Base-by-base conservation (phyloP, 2,113 vertebrate species). In the Megalops atlanticus region DNA sequence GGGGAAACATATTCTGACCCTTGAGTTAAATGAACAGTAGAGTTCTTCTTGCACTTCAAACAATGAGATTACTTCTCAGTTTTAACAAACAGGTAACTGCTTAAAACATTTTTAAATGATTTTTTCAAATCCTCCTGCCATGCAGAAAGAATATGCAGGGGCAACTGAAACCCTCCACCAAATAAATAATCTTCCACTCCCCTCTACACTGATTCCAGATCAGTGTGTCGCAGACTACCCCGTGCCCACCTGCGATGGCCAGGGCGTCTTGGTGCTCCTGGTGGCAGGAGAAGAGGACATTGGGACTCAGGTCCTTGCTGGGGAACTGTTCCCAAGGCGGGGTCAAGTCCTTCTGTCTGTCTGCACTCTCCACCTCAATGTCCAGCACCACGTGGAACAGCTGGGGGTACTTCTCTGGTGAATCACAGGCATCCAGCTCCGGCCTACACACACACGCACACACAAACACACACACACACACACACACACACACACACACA, bases 251-350 rank as follows among this genome's bases (percentile, higher is more conserved):
- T 91, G 96, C 95, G 49, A 97, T 85, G 80, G 93, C 94, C 68
- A 99, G 90, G 0, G 97, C 95, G 1, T 99, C 97, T 88, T 98
- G 96, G 45, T 98, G 96, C 72, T 99, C 98, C 91, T 98, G 96
- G 81, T 97, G 97, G 75, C 96, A 96, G 81, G 97, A 97, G 90
- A 99, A 99, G 82, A 99, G 96, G 72, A 98, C 95, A 77, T 88
- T 95, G 80, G 98, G 97, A 81, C 89, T 97, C 88, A 98, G 92
- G 83, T 98, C 97, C 92, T 98, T 98, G 16, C 95, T 95, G 0
- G 96, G 95, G 83, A 97, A 98, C 91, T 98, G 97, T 84, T 99
- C 98, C 98, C 98, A 99, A 0, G 98, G 98, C 10, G 97, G 97
- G 2, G 97, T 99, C 84, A 99, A 90, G 86, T 99, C 98, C 0